A percentile compares a stretch with the other conserved stretches of the same genome.
Evolutionary conservation across 2,113 vertebrate genomes (phyloP).

Genomic region (Oreochromis tanganicae): DNA sequence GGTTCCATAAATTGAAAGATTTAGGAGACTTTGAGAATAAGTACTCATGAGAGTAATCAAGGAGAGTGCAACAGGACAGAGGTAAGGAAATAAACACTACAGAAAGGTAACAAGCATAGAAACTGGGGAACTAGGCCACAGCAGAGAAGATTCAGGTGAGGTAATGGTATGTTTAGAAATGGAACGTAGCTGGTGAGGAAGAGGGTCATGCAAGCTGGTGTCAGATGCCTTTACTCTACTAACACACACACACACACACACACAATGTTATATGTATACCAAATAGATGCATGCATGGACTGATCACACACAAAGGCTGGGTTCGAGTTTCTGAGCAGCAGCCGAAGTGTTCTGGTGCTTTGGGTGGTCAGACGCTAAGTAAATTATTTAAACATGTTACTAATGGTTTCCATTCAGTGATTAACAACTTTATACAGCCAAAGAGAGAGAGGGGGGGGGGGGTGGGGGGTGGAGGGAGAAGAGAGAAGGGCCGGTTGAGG

Average conservation of each 20-base stretch:
- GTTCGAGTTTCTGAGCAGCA: constrained; percentile 28
- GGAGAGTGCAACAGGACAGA: not conserved
- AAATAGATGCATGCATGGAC: not conserved
- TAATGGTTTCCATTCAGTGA: constrained; percentile 67
- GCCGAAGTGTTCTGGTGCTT: constrained; percentile 26
- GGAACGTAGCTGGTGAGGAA: not conserved
- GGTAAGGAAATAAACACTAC: not conserved
- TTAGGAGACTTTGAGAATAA: not conserved
- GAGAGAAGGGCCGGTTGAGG: not conserved
- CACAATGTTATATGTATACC: not conserved
- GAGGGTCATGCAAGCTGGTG: not conserved
- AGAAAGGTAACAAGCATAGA: not conserved
- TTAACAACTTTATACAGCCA: constrained; percentile 44
- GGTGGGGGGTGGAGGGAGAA: not conserved
- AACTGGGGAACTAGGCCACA: not conserved
- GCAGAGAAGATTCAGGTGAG: not conserved
- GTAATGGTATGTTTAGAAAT: not conserved
- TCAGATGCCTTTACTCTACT: not conserved
- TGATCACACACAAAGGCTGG: not conserved
- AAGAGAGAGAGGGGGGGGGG: not conserved
- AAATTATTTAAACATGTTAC: constrained; percentile 63
- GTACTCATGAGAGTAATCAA: not conserved
- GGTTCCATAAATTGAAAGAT: not conserved
- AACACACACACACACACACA: not conserved
- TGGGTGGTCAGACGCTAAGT: constrained; percentile 49